Evolutionary conservation across 2,113 vertebrate species (phyloP), one percentile per base, ranked within the genome.

Genomic region (Axis porcinus): DNA sequence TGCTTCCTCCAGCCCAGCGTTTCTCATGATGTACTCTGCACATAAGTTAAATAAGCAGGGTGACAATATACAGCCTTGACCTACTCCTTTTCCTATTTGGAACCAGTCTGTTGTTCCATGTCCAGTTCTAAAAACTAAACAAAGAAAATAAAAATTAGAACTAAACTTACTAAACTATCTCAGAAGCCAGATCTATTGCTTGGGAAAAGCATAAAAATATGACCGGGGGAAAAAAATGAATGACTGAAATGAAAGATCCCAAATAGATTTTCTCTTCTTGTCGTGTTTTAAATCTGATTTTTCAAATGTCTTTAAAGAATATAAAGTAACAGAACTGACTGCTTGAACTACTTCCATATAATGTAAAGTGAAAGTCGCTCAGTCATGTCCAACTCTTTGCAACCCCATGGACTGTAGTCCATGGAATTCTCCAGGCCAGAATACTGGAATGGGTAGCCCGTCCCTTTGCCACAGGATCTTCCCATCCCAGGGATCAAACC

Each of bases 101-200:
- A 19, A 67, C 64, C 33, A 36, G 17, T 67, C 64, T 36, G 8
- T 67, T 67, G 33, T 67, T 67, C 64, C 64, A 36, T 36, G 17
- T 67, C 64, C 8, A 36, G 33, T 67, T 67, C 86, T 93, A 70
- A 86, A 96, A 86, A 36, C 21, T 90, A 76, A 95, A 91, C 45
- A 82, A 74, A 64, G 33, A 83, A 92, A 82, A 7, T 27, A 60
- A 70, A 84, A 81, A 67, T 60, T 64, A 90, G 84, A 90, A n/a
- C 11, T 85, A 64, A 92, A 93, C 70, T 92, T 62, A 43, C 81
- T 95, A 90, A 82, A 45, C 47, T 14, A 45, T 86, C 87, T 88
- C 57, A 92, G 30, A 94, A 85, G n/a, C n/a, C 90, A 84, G 78
- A 90, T 33, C 33, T 74, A 87, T 79, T 86, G 28, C 40, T 88